Evolutionary conservation across 2,888 invertebrate species (phyloP).

Genomic region (Euproctis similis): DNA sequence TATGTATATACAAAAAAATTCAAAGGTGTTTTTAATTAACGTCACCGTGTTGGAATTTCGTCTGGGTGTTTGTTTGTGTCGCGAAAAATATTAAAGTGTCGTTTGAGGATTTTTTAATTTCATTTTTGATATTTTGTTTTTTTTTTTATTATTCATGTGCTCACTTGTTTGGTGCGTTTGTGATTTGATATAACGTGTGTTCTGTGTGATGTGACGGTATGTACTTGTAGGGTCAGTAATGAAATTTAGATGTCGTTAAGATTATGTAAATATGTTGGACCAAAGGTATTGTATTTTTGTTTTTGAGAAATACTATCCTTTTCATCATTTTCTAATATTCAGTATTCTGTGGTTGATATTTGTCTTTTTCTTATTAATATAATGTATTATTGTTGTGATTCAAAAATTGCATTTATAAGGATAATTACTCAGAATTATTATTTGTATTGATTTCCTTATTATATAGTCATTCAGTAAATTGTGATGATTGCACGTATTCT

Average conservation of each 20-base stretch:
- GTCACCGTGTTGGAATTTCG: slow-evolving; percentile 37
- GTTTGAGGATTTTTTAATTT: too few relatives aligned
- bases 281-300: too few relatives aligned
- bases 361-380: too few relatives aligned
- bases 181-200: slow-evolving; percentile 25
- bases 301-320: too few relatives aligned
- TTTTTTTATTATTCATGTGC: slow-evolving; percentile 24
- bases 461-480: too few relatives aligned
- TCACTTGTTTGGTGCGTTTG: slow-evolving; percentile 18
- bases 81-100: slow-evolving; percentile 13
- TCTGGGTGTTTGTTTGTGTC: slow-evolving; percentile 28
- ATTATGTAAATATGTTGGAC: slow-evolving; percentile 12
- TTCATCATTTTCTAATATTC: too few relatives aligned
- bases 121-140: slow-evolving; percentile 8
- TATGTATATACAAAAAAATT: too few relatives aligned
- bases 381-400: background rate
- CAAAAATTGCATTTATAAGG: background rate
- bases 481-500: too few relatives aligned
- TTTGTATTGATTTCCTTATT: too few relatives aligned
- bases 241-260: slow-evolving; percentile 10
- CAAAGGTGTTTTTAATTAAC: slow-evolving; percentile 55
- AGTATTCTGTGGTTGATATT: slow-evolving; percentile 5
- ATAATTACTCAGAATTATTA: too few relatives aligned
- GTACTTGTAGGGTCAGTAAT: slow-evolving; percentile 11
- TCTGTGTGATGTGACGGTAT: slow-evolving; percentile 20